phyloP scores from a whole-genome alignment of 2,797 vertebrate genomes.

The Liasis olivaceus region DNA sequence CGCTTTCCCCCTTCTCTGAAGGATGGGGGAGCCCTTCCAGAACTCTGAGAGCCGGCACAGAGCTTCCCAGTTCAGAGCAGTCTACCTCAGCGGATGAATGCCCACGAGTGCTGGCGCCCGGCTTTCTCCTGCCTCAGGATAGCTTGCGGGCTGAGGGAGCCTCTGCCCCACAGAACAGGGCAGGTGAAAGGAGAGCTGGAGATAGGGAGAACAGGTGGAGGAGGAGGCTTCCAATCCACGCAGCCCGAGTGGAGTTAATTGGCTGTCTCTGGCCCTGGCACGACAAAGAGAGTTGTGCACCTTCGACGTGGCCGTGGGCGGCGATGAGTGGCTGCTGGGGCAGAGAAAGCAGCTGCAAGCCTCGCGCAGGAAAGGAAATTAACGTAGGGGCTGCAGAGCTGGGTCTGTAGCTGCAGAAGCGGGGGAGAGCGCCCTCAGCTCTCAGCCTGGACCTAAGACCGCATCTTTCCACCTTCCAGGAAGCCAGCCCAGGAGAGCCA shows the following conservation, averaged over 20 bases:
- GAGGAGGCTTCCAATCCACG: too few relatives aligned
- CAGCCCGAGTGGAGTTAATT: not conserved
- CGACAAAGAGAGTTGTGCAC: not conserved
- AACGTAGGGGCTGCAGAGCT: slow-evolving; percentile 53
- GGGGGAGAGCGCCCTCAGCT: too few relatives aligned
- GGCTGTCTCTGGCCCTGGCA: not conserved
- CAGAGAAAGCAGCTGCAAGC: not conserved
- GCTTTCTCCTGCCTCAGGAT: not conserved
- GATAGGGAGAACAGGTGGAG: not conserved
- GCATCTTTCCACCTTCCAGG: too few relatives aligned
- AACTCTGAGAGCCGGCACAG: too few relatives aligned
- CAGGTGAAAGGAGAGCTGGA: rapidly evolving
- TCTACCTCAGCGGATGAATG: not conserved
- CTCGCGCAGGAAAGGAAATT: slow-evolving; percentile 36
- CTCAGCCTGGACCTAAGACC: too few relatives aligned
- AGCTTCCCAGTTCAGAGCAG: not conserved
- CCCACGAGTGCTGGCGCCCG: too few relatives aligned
- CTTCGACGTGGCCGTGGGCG: slow-evolving; percentile 51
- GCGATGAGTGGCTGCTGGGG: slow-evolving; percentile 60
- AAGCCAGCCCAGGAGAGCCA: too few relatives aligned
- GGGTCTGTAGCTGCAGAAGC: not conserved
- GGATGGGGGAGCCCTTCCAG: not conserved
- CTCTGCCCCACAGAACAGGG: not conserved
- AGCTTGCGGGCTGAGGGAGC: not conserved
- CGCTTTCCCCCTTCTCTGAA: not conserved